Base-by-base conservation (phyloP, 2,888 invertebrate genomes). In the Clunio marinus region DNA sequence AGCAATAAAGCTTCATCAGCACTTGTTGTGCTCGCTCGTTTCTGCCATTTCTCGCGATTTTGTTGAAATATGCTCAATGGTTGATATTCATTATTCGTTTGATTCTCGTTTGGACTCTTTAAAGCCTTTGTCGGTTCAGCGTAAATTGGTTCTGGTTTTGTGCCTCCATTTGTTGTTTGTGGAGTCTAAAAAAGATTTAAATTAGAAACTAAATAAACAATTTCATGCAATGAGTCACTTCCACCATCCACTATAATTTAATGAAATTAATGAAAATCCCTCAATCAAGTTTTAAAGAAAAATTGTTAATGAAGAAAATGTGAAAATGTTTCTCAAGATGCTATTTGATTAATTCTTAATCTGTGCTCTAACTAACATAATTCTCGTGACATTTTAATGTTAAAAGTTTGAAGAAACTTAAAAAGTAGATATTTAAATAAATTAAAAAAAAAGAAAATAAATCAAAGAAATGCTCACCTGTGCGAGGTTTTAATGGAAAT, bases 21-120 rank as follows among this genome's bases (percentile, higher is more conserved):
- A 55, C 81, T 82, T 1, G 83, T 83, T 32, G 84, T 76, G 69
- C 83, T 78, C 1, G 84, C 84, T 27, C 85, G 77, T 70, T 83
- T 78, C 72, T 85, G 85, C 86, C 86, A 86, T 27, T 84, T 76
- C 72, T 85, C 84, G 15, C 85, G 78, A 72, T 84, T 85, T 72
- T 78, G 76, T 46, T 72, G 71, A 51, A 73, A 73, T 17, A 73
- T 69, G 27, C 17, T 59, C 28, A 67, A 20, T 15, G 55, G 60
- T 25, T 68, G 51, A 62, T 68, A 60, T 1, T 68, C 69, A 58
- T 17, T 41, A 15, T 24, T 57, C 51, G 59, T 37, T 24, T 28
- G 25, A 17, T 32, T 20, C n/a, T 22, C 20, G 10, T 10, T 35
- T 17, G 32, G 32, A 27, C 22, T 17, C 13, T 57, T 58, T 20